Evolutionary conservation across 2,113 vertebrate species (phyloP).

Genomic region (Limnothrissa miodon): DNA sequence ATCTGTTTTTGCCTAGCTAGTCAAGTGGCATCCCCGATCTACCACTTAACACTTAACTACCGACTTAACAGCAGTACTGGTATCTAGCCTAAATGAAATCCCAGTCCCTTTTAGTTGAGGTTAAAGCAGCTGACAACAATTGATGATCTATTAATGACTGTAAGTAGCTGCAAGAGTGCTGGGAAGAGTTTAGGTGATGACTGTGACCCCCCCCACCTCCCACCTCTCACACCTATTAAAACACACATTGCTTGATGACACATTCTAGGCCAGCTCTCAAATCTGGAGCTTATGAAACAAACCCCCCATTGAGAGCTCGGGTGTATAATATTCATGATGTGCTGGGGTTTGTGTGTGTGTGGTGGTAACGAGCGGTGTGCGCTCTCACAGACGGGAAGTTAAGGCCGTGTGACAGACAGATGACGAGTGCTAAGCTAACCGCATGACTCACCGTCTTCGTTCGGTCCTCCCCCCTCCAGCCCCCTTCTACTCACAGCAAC

Average conservation of each 20-base stretch:
- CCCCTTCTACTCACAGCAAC: not conserved
- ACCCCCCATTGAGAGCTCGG: not conserved
- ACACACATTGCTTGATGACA: not conserved
- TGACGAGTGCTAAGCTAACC: constrained; percentile 17
- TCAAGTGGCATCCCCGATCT: not conserved
- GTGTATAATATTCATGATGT: not conserved
- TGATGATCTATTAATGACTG: not conserved
- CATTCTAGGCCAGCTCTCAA: not conserved
- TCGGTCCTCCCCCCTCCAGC: not conserved
- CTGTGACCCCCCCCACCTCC: not conserved
- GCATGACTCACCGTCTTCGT: constrained; percentile 9
- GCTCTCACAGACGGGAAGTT: constrained; percentile 39
- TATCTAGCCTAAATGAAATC: not conserved
- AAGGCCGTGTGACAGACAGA: constrained; percentile 19
- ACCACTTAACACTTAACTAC: too few relatives aligned
- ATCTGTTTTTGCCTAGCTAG: not conserved
- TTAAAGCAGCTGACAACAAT: not conserved
- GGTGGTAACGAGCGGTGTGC: not conserved
- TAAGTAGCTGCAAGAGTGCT: not conserved
- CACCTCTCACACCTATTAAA: not conserved
- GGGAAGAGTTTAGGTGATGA: not conserved
- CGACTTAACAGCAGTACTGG: not conserved
- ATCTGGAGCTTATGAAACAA: not conserved
- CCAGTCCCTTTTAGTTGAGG: not conserved
- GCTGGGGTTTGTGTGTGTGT: not conserved